These are phyloP conservation scores for Patella pellucida DNA, from an alignment of 2,888 invertebrate genomes.

Conservation along the genomic window DNA sequence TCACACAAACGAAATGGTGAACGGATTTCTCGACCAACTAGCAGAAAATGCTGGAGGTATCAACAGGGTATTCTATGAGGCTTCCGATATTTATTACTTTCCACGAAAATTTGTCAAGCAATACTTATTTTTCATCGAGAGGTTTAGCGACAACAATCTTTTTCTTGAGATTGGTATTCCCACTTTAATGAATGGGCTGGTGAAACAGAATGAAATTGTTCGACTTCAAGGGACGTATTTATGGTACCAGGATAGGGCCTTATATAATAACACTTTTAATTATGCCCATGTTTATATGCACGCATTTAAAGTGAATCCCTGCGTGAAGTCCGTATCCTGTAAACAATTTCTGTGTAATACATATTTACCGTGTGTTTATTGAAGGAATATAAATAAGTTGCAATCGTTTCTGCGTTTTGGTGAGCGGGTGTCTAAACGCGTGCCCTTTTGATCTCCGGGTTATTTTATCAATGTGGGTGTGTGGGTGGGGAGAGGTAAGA, in stretches of 20 bases:
- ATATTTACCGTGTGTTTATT: neutral
- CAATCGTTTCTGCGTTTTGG: too few relatives aligned
- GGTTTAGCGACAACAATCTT: neutral
- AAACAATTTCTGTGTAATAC: neutral
- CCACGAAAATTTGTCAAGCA: neutral
- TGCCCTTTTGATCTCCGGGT: too few relatives aligned
- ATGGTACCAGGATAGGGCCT: neutral
- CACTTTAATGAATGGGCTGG: neutral
- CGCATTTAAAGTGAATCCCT: neutral
- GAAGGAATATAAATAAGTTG: too few relatives aligned
- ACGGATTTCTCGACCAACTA: neutral
- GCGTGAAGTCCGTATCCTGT: neutral
- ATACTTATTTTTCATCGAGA: neutral
- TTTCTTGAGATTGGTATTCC: neutral
- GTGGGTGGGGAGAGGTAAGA: too few relatives aligned
- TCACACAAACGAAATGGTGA: neutral
- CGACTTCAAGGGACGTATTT: neutral
- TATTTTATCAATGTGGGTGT: too few relatives aligned
- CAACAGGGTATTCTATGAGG: neutral
- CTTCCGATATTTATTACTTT: neutral
- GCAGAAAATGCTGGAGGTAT: neutral
- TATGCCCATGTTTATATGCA: neutral
- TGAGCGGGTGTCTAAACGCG: too few relatives aligned
- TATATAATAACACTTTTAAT: neutral
- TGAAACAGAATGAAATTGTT: neutral